Percentiles rank a stretch among this genome's conserved stretches.
Evolutionary conservation across 2,113 vertebrate genomes (phyloP).

Genomic region (Phasianus colchicus): DNA sequence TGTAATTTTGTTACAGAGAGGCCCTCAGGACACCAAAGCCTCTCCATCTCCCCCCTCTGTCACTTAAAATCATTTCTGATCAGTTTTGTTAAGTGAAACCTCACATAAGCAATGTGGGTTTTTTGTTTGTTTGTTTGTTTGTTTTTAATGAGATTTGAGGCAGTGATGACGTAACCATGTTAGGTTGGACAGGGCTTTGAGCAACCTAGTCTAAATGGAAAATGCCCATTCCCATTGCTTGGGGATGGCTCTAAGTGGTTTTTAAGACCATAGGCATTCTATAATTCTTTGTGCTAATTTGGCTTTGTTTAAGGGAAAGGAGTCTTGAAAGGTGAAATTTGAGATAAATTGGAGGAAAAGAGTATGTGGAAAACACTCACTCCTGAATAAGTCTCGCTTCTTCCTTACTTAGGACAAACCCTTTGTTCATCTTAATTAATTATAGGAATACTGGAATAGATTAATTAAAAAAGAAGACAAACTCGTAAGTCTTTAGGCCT

Average conservation of each 20-base stretch:
- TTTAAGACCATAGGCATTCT: not conserved
- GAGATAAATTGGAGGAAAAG: slow-evolving; percentile 4
- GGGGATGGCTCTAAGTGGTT: too few relatives aligned
- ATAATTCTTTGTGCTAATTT: not conserved
- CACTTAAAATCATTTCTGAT: not conserved
- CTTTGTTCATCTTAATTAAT: not conserved
- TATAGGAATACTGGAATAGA: slow-evolving; percentile 8
- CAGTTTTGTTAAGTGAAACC: not conserved
- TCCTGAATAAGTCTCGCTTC: not conserved
- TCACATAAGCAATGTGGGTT: not conserved
- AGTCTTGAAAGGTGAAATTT: not conserved
- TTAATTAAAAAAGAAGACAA: slow-evolving; percentile 21
- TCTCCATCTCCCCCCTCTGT: not conserved
- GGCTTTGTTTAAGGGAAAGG: slow-evolving; percentile 5
- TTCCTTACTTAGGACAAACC: not conserved
- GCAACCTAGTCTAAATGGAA: not conserved
- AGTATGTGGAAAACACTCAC: not conserved
- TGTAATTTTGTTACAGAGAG: not conserved
- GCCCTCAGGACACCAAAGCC: not conserved
- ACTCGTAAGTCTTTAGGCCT: not conserved
- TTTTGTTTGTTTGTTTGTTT: not conserved
- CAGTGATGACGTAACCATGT: not conserved
- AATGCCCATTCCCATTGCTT: not conserved
- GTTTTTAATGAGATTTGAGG: not conserved
- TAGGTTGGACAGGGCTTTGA: not conserved